Evolutionary conservation across 2,888 invertebrate genomes (phyloP).

Genomic region (Trimorus sp.): DNA sequence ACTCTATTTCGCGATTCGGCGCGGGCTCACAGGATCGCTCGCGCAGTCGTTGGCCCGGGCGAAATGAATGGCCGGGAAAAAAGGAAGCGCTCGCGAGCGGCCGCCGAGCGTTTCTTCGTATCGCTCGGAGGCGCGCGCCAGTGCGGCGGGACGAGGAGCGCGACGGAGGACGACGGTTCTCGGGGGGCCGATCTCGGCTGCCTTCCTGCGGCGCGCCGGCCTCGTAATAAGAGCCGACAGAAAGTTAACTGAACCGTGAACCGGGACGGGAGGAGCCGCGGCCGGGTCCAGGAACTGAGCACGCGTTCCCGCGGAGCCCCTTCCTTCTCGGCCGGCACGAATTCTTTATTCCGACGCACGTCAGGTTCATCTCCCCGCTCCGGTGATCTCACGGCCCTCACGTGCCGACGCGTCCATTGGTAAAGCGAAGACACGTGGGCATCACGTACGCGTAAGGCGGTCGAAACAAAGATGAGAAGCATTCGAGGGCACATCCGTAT

Average conservation of each 20-base stretch:
- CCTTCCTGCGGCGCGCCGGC: constrained; percentile 67
- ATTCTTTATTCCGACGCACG: constrained; percentile 31
- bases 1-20: constrained; percentile 56
- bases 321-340: constrained; percentile 10
- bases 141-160: constrained; percentile 16
- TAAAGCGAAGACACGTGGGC: constrained; percentile 26
- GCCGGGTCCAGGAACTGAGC: constrained; percentile 69
- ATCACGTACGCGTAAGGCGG: not conserved
- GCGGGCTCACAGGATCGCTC: constrained; percentile 53
- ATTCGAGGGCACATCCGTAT: too few relatives aligned
- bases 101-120: too few relatives aligned
- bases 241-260: constrained; percentile 77
- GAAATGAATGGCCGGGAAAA: constrained; percentile 57
- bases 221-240: constrained; percentile 74
- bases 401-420: constrained; percentile 29
- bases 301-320: constrained; percentile 68
- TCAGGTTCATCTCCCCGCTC: constrained; percentile 36
- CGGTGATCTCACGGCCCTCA: constrained; percentile 35
- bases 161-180: constrained; percentile 34
- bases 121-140: not conserved
- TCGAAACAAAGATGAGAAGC: too few relatives aligned
- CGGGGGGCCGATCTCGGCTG: constrained; percentile 59
- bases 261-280: constrained; percentile 62
- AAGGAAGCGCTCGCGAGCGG: constrained; percentile 11
- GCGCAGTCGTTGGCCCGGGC: constrained; percentile 56